Evolutionary conservation across 2,113 vertebrate species (phyloP).

Genomic region (Pygoscelis antarcticus): DNA sequence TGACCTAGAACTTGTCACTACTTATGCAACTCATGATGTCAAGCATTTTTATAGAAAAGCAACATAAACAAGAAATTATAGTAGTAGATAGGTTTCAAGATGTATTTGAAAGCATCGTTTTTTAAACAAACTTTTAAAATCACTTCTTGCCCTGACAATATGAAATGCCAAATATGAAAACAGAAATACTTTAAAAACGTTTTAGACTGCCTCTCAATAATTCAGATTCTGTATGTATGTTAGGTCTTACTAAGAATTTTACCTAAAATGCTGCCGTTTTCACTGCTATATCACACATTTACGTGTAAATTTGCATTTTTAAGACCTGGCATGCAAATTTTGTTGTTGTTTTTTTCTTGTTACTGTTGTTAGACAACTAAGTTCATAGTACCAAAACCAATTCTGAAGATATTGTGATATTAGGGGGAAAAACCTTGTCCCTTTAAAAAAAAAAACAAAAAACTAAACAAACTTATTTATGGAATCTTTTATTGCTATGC

Average conservation of each 20-base stretch:
- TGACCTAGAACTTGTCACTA: neutral
- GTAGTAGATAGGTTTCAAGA: neutral
- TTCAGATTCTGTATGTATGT: neutral
- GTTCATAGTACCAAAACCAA: neutral
- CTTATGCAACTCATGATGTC: neutral
- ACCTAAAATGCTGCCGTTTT: neutral
- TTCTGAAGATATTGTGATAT: neutral
- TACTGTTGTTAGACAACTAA: neutral
- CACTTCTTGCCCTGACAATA: neutral
- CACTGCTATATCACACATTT: neutral
- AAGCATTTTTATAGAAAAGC: neutral
- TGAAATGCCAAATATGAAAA: neutral
- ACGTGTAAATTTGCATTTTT: neutral
- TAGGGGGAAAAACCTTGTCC: accelerated
- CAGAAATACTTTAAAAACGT: neutral
- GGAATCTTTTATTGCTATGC: neutral
- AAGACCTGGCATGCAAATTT: neutral
- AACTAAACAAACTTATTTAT: neutral
- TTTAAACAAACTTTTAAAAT: neutral
- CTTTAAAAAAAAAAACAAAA: neutral
- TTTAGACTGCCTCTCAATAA: neutral
- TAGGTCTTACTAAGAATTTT: neutral
- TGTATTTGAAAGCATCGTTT: neutral
- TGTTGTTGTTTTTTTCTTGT: neutral
- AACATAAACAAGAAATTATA: neutral